These are phyloP conservation scores for Campaea margaritaria DNA, from an alignment of 2,888 invertebrate species.

Conservation along the genomic window DNA sequence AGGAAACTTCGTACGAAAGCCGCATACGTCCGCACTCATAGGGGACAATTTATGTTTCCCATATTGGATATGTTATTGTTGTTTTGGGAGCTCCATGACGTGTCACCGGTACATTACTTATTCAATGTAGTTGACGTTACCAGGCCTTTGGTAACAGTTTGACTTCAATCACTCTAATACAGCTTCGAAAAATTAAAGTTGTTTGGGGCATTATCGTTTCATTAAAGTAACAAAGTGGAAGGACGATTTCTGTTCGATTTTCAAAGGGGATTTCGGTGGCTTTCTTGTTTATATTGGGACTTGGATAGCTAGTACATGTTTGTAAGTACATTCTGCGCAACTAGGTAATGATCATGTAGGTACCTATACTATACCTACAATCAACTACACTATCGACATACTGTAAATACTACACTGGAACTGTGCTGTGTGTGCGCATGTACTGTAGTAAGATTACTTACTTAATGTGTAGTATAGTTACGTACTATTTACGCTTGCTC, in stretches of 20 bases:
- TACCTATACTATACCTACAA: too few species aligned
- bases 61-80: constrained; percentile 71
- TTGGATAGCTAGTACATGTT: neutral
- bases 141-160: constrained; percentile 61
- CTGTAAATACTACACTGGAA: too few species aligned
- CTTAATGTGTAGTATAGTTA: too few species aligned
- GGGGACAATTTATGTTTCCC: constrained; percentile 80
- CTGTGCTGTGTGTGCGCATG: too few species aligned
- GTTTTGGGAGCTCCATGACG: constrained; percentile 69
- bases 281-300: neutral
- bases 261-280: constrained; percentile 10
- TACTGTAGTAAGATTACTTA: too few species aligned
- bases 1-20: constrained; percentile 63
- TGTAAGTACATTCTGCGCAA: too few species aligned
- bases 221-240: constrained; percentile 43
- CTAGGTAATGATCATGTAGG: too few species aligned
- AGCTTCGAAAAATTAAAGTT: constrained; percentile 63
- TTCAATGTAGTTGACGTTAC: constrained; percentile 62
- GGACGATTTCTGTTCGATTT: constrained; percentile 13
- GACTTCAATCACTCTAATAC: constrained; percentile 63
- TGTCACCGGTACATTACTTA: constrained; percentile 72
- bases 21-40: constrained; percentile 64
- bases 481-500: too few species aligned
- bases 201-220: constrained; percentile 56
- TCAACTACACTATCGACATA: too few species aligned